These are phyloP conservation scores for Boloria euphrosyne DNA, from an alignment of 2,888 invertebrate species.

Conservation along the genomic window DNA sequence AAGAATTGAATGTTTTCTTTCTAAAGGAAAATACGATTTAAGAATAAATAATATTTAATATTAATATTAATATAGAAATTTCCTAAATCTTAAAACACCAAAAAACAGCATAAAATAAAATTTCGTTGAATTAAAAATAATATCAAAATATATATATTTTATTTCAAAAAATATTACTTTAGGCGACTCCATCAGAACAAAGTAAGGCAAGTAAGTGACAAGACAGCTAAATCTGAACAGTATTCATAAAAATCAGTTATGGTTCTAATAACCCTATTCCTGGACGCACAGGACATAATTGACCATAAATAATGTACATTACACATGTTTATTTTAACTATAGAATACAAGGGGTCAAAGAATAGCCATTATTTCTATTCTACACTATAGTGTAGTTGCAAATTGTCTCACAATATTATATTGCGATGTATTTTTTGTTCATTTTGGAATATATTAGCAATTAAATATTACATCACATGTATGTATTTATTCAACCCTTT, in stretches of 20 bases:
- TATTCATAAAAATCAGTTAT: conserved; percentile 56
- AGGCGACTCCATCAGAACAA: conserved; percentile 35
- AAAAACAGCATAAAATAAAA: no score
- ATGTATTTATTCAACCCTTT: no score
- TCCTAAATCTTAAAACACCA: no score
- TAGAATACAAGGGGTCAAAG: conserved; percentile 51
- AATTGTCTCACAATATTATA: conserved; percentile 33
- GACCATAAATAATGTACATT: conserved; percentile 77
- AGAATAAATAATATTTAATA: no score
- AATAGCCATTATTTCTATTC: conserved; percentile 37
- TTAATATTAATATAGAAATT: no score
- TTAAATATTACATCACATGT: no score
- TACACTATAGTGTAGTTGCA: conserved; percentile 28
- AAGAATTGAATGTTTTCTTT: no score
- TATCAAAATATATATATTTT: conserved; percentile 32
- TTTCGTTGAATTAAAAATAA: no score
- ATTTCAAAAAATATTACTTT: conserved; percentile 28
- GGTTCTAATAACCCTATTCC: conserved; percentile 62
- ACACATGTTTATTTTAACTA: conserved; percentile 71
- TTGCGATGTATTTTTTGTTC: conserved; percentile 3
- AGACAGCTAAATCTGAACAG: conserved; percentile 64
- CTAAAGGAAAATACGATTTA: no score
- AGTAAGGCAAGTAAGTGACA: conserved; percentile 35
- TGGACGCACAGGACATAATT: conserved; percentile 71
- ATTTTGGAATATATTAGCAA: no score